Evolutionary conservation across 2,113 vertebrate species (phyloP).

Genomic region (Sinocyclocheilus grahami): DNA sequence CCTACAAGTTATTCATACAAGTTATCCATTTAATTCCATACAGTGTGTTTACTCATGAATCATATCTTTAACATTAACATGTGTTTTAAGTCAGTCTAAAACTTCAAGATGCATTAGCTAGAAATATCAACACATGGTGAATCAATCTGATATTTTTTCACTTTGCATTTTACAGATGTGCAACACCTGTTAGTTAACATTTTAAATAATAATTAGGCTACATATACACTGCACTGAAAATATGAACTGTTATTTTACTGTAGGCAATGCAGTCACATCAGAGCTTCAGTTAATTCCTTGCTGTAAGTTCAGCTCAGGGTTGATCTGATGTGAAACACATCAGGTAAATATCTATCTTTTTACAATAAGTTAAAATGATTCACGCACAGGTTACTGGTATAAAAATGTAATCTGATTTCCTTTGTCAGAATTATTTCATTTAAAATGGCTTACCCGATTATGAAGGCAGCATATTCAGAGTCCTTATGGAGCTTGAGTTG

Average conservation of each 20-base stretch:
- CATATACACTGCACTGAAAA: not conserved
- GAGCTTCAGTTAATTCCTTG: not conserved
- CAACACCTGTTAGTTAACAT: not conserved
- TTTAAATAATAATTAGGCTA: not conserved
- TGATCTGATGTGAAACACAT: not conserved
- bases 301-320: not conserved
- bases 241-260: not conserved
- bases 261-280: not conserved
- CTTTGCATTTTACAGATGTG: not conserved
- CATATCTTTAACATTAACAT: not conserved
- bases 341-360: not conserved
- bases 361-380: not conserved
- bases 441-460: not conserved
- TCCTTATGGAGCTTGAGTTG: conserved; percentile 1
- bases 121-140: not conserved
- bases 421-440: not conserved
- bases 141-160: not conserved
- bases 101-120: not conserved
- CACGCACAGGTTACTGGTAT: not conserved
- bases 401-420: not conserved
- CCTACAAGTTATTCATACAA: not conserved
- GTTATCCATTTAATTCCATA: not conserved
- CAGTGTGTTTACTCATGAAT: not conserved
- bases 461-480: not conserved
- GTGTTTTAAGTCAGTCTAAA: not conserved